Evolutionary conservation across 1,140 invertebrate species (phyloP), one percentile per base, ranked within the genome.

Genomic region (Mercenaria mercenaria): DNA sequence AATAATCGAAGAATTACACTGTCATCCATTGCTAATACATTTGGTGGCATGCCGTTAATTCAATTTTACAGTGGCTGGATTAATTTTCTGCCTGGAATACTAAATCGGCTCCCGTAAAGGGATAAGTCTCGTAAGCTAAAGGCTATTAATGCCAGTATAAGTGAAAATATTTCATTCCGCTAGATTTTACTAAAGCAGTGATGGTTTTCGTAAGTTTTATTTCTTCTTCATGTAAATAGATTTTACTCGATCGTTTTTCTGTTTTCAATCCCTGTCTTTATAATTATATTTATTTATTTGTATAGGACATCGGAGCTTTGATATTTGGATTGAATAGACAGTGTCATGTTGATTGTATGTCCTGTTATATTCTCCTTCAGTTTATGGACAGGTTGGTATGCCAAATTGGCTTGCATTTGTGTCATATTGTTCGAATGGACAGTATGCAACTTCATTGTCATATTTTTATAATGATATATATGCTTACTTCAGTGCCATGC

Each of bases 61-160:
- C 56, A 77, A 64, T 87, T 77, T 87, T 77, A 87, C 69, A 87
- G 56, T 72, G 64, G 41, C 26, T 84, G 82, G 61, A 82, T 67
- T 82, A 82, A 67, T 67, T 79, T 56, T 79, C 76, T 79, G 76
- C 50, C 4, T 52, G 76, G 76, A 79, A 79, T 79, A 79, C 76
- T 34, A 59, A 79, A 50, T 79, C 8, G 29, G 76, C 76, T 56
- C 23, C 4, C 6, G 47, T 29, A 56, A 79, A 72, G 23, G 67
- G 32, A 72, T 72, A 72, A 39, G 67, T 72, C 34, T 72, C 29
- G 10, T 2, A 39, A 37, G 67, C 34, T 41, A 18, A 72, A 72
- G 15, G 34, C 34, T 15, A 29, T 72, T 72, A 39, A 72, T 39
- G 67, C 2, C 15, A 0, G n/a, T 39, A 29, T 20, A 72, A 39